A percentile compares a stretch with the other conserved stretches of the same genome.
These are phyloP conservation scores for Cichlasoma orientale DNA, from an alignment of 2,797 vertebrate genomes.

Conservation along the genomic window DNA sequence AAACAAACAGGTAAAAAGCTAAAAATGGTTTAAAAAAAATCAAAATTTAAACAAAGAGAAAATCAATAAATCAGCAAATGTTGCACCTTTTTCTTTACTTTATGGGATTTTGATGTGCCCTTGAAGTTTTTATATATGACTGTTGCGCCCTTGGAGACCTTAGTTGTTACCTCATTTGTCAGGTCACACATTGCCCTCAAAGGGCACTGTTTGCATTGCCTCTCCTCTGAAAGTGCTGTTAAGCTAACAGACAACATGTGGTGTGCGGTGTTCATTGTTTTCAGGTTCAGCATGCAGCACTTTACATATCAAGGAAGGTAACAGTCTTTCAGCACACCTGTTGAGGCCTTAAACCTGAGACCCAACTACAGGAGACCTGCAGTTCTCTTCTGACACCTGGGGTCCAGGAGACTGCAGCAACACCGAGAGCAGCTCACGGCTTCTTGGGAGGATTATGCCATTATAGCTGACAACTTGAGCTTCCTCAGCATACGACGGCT, in stretches of 20 bases:
- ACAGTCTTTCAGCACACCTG: constrained; percentile 21
- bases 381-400: constrained; percentile 26
- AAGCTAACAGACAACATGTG: constrained; percentile 1
- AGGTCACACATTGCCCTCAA: constrained; percentile 7
- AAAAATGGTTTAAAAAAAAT: rapidly evolving
- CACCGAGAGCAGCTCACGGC: constrained; percentile 32
- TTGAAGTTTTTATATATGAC: not conserved
- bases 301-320: constrained; percentile 53
- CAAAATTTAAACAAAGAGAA: not conserved
- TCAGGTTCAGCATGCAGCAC: constrained; percentile 72
- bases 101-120: not conserved
- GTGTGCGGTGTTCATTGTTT: constrained; percentile 28
- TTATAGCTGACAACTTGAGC: constrained; percentile 65
- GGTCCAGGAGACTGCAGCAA: constrained; percentile 23
- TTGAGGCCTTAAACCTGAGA: constrained; percentile 48
- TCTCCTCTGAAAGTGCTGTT: not conserved
- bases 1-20: not conserved
- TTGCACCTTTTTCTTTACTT: not conserved
- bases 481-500: constrained; percentile 42
- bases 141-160: not conserved
- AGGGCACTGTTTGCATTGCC: not conserved
- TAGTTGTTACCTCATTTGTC: not conserved
- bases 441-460: constrained; percentile 69
- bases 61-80: not conserved
- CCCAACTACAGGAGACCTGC: constrained; percentile 12